Evolutionary conservation across 2,888 invertebrate genomes (phyloP).

Genomic region (Synanthedon tipuliformis): DNA sequence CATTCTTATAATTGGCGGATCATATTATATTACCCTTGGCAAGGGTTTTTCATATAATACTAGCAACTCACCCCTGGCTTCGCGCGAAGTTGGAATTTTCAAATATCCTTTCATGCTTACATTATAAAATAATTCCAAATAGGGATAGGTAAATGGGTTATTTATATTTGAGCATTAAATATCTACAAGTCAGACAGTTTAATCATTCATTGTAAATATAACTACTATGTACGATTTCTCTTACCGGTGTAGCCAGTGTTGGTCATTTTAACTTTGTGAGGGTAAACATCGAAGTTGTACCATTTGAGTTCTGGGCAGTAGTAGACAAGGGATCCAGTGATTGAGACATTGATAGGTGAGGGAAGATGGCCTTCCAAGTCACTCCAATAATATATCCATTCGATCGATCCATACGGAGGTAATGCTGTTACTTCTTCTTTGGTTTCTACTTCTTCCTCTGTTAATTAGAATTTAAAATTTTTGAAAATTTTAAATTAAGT

Average conservation of each 20-base stretch:
- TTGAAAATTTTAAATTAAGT: no score
- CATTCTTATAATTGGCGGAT: no score
- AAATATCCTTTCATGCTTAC: no score
- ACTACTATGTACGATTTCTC: slow-evolving; percentile 5
- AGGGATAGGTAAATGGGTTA: no score
- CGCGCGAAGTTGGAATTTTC: no score
- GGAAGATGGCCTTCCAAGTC: slow-evolving; percentile 42
- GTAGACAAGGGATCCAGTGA: slow-evolving; percentile 42
- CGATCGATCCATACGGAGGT: slow-evolving; percentile 33
- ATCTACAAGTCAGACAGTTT: no score
- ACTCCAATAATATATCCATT: slow-evolving; percentile 46
- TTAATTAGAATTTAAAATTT: background rate
- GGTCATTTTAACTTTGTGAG: slow-evolving; percentile 74
- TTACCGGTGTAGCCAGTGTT: slow-evolving; percentile 77
- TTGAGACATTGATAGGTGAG: slow-evolving; percentile 48
- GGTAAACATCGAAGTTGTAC: slow-evolving; percentile 69
- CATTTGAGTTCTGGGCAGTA: slow-evolving; percentile 63
- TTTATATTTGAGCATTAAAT: no score
- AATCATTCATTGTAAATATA: no score
- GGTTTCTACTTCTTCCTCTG: slow-evolving; percentile 21
- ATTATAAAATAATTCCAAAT: no score
- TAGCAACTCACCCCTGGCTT: no score
- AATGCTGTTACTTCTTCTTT: slow-evolving; percentile 16
- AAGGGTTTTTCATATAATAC: no score
- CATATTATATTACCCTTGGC: no score